Evolutionary conservation across 53 echinoderm and acorn worm genomes (phyloP).

Genomic region (Temnopleurus reevesii): DNA sequence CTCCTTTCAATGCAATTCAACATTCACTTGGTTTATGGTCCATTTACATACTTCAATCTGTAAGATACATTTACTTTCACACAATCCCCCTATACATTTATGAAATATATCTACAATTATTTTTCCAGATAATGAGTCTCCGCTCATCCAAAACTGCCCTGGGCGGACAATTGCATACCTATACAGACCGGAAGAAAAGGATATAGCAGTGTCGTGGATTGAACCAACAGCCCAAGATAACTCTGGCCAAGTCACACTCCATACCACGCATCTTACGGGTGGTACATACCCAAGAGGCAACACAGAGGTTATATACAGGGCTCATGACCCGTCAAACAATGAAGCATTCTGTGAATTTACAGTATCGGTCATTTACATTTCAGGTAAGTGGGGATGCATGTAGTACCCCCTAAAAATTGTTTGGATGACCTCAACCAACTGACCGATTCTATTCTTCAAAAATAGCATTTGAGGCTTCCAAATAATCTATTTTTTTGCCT

Average conservation of each 20-base stretch:
- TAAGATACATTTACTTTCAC: too few species aligned
- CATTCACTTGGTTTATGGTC: too few species aligned
- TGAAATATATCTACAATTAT: too few species aligned
- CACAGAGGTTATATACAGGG: conserved; percentile 44
- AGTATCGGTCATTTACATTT: conserved; percentile 3
- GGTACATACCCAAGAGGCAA: not conserved
- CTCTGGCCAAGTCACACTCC: conserved; percentile 46
- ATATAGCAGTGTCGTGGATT: conserved; percentile 30
- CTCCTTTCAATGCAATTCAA: too few species aligned
- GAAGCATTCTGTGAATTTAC: conserved; percentile 12
- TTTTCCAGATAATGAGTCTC: not conserved
- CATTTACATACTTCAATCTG: too few species aligned
- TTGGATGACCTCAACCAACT: too few species aligned
- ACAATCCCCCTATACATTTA: too few species aligned
- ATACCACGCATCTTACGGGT: conserved; percentile 23
- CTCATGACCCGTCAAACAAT: conserved; percentile 33
- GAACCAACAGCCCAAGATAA: conserved; percentile 39
- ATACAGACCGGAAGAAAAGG: not conserved
- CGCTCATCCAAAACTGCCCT: conserved; percentile 38
- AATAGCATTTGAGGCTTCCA: too few species aligned
- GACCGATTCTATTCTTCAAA: too few species aligned
- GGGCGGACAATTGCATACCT: not conserved
- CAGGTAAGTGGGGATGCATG: too few species aligned
- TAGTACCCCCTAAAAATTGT: too few species aligned
- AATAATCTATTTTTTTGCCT: too few species aligned